Evolutionary conservation across 2,113 vertebrate species (phyloP).

Genomic region (Carollia perspicillata): DNA sequence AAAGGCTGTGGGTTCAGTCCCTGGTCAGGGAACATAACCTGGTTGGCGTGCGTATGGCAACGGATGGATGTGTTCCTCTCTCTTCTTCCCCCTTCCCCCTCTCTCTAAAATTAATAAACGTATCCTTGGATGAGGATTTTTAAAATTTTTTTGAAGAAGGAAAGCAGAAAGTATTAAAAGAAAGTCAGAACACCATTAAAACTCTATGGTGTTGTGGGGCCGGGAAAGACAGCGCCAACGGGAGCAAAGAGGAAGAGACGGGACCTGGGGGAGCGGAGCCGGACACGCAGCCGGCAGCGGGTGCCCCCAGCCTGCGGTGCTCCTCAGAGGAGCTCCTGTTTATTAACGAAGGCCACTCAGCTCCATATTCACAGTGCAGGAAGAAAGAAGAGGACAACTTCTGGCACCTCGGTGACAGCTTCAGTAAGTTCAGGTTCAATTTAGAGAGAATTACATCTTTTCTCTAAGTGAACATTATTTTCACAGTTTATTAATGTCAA

Average conservation of each 20-base stretch:
- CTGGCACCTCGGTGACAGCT: neutral
- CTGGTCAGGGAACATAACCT: too few species aligned
- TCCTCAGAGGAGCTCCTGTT: neutral
- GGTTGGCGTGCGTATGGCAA: too few species aligned
- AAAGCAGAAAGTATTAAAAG: neutral
- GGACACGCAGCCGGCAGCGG: neutral
- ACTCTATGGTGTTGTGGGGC: fast-evolving
- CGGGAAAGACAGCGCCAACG: neutral
- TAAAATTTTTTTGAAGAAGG: neutral
- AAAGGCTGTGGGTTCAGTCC: too few species aligned
- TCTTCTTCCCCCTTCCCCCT: too few species aligned
- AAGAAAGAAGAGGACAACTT: constrained; percentile 1
- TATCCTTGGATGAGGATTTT: too few species aligned
- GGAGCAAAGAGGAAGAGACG: neutral
- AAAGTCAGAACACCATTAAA: neutral
- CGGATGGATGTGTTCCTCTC: too few species aligned
- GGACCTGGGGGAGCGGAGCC: fast-evolving
- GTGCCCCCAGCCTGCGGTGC: too few species aligned
- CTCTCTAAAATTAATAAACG: too few species aligned
- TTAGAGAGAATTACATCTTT: constrained; percentile 41
- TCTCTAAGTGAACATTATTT: constrained; percentile 52
- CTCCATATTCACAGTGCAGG: neutral
- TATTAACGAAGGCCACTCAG: neutral
- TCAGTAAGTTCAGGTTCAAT: neutral
- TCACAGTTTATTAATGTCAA: constrained; percentile 59